Percentiles rank a stretch among this genome's conserved stretches.
These are phyloP conservation scores for Thecophora atra DNA, from an alignment of 2,888 invertebrate species.

Conservation along the genomic window DNA sequence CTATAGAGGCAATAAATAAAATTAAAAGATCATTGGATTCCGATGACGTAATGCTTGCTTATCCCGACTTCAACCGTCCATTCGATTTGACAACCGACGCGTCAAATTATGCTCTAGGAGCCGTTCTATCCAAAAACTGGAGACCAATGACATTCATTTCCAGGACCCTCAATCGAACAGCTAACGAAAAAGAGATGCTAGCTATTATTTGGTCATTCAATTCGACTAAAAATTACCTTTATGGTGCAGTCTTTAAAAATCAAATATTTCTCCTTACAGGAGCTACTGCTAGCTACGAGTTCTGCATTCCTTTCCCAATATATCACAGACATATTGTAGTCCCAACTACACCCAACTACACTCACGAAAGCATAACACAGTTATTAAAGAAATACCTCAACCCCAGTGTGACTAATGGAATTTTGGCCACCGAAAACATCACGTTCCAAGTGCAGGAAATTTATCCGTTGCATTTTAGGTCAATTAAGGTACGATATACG, in stretches of 20 bases:
- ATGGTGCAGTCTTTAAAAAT: conserved; percentile 29
- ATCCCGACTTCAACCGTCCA: not conserved
- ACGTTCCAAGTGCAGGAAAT: conserved; percentile 39
- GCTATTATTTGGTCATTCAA: too few relatives aligned
- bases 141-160: not conserved
- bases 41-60: not conserved
- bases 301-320: conserved; percentile 32
- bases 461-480: conserved; percentile 33
- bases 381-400: conserved; percentile 8
- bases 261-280: not conserved
- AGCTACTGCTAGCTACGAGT: conserved; percentile 23
- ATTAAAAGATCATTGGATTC: not conserved
- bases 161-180: too few relatives aligned
- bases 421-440: conserved; percentile 33
- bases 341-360: conserved; percentile 3
- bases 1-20: not conserved
- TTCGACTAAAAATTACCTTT: not conserved
- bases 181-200: not conserved
- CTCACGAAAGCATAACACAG: conserved; percentile 28
- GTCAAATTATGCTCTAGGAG: not conserved
- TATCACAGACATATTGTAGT: conserved; percentile 31
- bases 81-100: not conserved
- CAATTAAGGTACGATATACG: not conserved
- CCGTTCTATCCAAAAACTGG: not conserved
- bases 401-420: conserved; percentile 31